phyloP scores from a whole-genome alignment of 2,113 vertebrate species.

The Paedocypris sp. region DNA sequence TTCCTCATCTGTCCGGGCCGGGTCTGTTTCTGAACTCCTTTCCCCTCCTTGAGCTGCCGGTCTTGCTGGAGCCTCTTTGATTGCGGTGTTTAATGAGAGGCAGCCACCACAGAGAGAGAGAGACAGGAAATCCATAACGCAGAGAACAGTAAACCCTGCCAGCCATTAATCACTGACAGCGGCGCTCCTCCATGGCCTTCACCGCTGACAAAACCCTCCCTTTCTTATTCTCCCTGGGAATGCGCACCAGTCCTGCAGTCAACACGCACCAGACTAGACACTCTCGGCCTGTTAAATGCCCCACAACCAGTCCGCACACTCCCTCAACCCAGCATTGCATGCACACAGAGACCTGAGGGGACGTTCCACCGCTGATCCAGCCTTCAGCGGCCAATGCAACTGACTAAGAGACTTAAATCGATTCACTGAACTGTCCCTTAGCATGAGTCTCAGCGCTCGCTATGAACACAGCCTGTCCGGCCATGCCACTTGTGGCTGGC shows the following conservation, averaged over 20 bases:
- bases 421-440: conserved; percentile 27
- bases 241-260: conserved; percentile 5
- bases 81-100: conserved; percentile 42
- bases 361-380: conserved; percentile 9
- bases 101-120: conserved; percentile 36
- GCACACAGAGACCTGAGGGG: conserved; percentile 12
- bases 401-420: conserved; percentile 16
- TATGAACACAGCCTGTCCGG: conserved; percentile 17
- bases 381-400: conserved; percentile 17
- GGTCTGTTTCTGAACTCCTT: conserved; percentile 7
- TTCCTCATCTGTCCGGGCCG: background rate
- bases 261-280: conserved; percentile 9
- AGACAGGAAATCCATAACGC: conserved; percentile 45
- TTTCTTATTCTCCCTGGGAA: conserved; percentile 32
- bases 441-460: background rate
- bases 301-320: background rate
- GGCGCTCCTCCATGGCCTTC: conserved; percentile 37
- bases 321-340: conserved; percentile 10
- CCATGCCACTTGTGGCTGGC: conserved; percentile 5
- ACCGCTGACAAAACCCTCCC: conserved; percentile 32
- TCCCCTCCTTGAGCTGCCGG: conserved; percentile 17
- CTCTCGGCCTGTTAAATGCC: conserved; percentile 22
- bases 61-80: conserved; percentile 35
- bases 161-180: conserved; percentile 44
- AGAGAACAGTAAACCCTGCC: conserved; percentile 43